phyloP scores from a whole-genome alignment of 2,113 vertebrate species.

The Psittacus erithacus region DNA sequence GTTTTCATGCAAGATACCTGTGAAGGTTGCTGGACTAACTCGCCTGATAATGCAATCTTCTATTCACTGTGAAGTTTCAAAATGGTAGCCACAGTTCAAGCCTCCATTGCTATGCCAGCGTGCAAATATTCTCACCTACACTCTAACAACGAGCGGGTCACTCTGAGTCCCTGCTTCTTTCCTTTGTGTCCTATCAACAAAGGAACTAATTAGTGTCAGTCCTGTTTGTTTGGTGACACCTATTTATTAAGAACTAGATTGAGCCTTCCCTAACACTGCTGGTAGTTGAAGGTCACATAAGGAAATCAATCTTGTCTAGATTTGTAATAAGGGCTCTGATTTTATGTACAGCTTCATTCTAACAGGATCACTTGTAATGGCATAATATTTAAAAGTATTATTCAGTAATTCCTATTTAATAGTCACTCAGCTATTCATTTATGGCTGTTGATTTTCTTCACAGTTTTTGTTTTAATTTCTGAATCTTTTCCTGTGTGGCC shows the following conservation, averaged over 20 bases:
- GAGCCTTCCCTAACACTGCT: not conserved
- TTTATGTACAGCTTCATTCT: not conserved
- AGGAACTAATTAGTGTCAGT: conserved; percentile 59
- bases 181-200: conserved; percentile 7
- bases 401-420: not conserved
- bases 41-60: not conserved
- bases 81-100: not conserved
- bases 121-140: not conserved
- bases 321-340: not conserved
- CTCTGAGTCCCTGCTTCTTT: not conserved
- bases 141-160: not conserved
- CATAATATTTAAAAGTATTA: not conserved
- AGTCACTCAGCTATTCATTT: not conserved
- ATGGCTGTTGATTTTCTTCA: not conserved
- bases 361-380: not conserved
- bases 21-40: not conserved
- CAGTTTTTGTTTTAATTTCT: not conserved
- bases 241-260: conserved; percentile 7
- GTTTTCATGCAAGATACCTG: not conserved
- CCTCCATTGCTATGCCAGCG: not conserved
- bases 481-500: not conserved
- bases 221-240: conserved; percentile 35
- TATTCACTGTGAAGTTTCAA: not conserved
- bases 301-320: not conserved
- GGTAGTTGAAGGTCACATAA: conserved; percentile 32